Evolutionary conservation across 1,140 invertebrate species (phyloP), one percentile per base, ranked within the genome.

Genomic region (Drosophila pallidifrons): DNA sequence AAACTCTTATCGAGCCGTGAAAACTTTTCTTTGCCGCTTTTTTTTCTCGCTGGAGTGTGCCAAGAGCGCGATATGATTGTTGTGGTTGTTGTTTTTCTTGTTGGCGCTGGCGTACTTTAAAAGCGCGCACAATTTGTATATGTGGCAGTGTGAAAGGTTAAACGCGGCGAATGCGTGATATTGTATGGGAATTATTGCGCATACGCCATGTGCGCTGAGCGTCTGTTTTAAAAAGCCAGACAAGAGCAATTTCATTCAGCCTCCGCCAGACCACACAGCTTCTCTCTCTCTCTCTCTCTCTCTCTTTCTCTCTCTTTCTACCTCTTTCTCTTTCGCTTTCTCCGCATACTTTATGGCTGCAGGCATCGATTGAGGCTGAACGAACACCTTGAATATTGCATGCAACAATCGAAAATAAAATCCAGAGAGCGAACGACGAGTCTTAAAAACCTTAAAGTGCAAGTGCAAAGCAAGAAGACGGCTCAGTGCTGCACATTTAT

Each of bases 1-100:
- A 87, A 87, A 87, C 82, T 87, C 82, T 87, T 87, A 87, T 88
- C 83, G 83, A 74, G 83, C 76, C 81, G 75, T 73, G 73, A 77
- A 88, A 88, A 87, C 65, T 79, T 85, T 85, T 80, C 67, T 65
- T 74, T 87, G 83, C 79, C 68, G 76, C 63, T 82, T 58, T 63
- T 41, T 43, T 38, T 4, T 25, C 20, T 25, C 20, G 20, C 55
- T 54, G 65, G 57, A 69, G 66, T 68, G 73, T 61, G 67, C 60
- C 46, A 51, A 47, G 66, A 47, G 66, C 46, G 30, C 54, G 47
- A 61, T 60, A 59, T 60, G 54, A 59, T 67, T 65, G 60, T 67
- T 79, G 61, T 64, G 70, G 52, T 60, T 55, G 45, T n/a, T 67
- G 10, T 43, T 41, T 35, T 20, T 71, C 13, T 46, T 35, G 52